Evolutionary conservation across 1,140 invertebrate species (phyloP).

Genomic region (Zeugodacus cucurbitae): DNA sequence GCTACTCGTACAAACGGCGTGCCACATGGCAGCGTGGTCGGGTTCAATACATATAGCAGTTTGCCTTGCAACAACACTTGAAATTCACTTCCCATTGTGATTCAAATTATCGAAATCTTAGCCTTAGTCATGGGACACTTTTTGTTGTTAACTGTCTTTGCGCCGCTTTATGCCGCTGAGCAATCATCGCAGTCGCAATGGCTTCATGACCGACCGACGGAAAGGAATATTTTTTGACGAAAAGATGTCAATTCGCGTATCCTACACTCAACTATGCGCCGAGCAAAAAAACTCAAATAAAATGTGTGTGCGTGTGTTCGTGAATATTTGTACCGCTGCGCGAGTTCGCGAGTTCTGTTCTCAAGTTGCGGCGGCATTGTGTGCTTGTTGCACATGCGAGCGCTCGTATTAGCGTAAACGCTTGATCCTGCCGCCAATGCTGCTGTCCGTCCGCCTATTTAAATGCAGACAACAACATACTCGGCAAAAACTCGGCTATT

Average conservation of each 20-base stretch:
- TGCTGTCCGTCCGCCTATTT: slow-evolving; percentile 49
- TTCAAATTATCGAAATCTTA: slow-evolving; percentile 52
- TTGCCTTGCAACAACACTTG: slow-evolving; percentile 17
- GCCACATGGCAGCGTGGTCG: slow-evolving; percentile 20
- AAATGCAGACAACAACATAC: slow-evolving; percentile 52
- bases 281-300: slow-evolving; percentile 22
- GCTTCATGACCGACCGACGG: slow-evolving; percentile 58
- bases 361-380: slow-evolving; percentile 12
- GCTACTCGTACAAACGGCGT: not conserved
- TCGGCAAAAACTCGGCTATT: slow-evolving; percentile 37
- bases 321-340: slow-evolving; percentile 4
- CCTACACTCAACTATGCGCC: slow-evolving; percentile 32
- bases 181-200: slow-evolving; percentile 8
- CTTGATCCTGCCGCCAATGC: slow-evolving; percentile 33
- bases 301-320: not conserved
- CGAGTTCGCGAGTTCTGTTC: not conserved
- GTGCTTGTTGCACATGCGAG: slow-evolving; percentile 6
- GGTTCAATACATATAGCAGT: not conserved
- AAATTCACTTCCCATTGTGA: slow-evolving; percentile 46
- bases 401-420: slow-evolving; percentile 22
- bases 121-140: not conserved
- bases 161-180: not conserved
- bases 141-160: slow-evolving; percentile 36
- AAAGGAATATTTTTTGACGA: slow-evolving; percentile 66
- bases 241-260: slow-evolving; percentile 59